A percentile compares a stretch with the other conserved stretches of the same genome.
phyloP scores from a whole-genome alignment of 2,888 invertebrate genomes.

The Tromatobia lineatoria region DNA sequence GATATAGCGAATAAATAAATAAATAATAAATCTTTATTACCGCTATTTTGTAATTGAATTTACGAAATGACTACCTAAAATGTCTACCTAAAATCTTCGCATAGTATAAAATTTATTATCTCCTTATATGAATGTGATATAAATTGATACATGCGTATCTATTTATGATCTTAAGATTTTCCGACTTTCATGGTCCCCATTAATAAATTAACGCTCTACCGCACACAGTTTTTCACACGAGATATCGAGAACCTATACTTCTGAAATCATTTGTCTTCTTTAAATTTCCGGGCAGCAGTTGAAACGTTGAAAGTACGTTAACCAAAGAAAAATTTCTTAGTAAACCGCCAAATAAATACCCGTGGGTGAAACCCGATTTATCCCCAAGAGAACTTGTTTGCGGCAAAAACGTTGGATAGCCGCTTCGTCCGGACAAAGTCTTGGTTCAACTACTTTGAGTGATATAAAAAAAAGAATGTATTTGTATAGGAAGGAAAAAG shows the following conservation, averaged over 20 bases:
- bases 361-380: conserved; percentile 10
- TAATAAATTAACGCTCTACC: too few relatives aligned
- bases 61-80: too few relatives aligned
- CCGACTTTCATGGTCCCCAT: too few relatives aligned
- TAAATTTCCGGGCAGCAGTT: background rate
- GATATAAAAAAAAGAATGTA: background rate
- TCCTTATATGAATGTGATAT: too few relatives aligned
- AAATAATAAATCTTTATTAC: too few relatives aligned
- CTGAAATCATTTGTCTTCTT: background rate
- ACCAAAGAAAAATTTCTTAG: background rate
- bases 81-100: too few relatives aligned
- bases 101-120: too few relatives aligned
- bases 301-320: conserved; percentile 13
- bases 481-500: conserved; percentile 2
- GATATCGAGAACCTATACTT: background rate
- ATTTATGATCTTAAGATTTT: too few relatives aligned
- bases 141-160: too few relatives aligned
- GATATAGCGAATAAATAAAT: too few relatives aligned
- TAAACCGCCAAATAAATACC: background rate
- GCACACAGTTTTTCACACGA: background rate
- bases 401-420: conserved; percentile 5
- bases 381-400: conserved; percentile 21
- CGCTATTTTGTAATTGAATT: too few relatives aligned
- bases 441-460: conserved; percentile 2
- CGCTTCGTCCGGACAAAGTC: conserved; percentile 7